These are phyloP conservation scores for Fundulus diaphanus DNA, from an alignment of 2,797 vertebrate species.

Conservation along the genomic window DNA sequence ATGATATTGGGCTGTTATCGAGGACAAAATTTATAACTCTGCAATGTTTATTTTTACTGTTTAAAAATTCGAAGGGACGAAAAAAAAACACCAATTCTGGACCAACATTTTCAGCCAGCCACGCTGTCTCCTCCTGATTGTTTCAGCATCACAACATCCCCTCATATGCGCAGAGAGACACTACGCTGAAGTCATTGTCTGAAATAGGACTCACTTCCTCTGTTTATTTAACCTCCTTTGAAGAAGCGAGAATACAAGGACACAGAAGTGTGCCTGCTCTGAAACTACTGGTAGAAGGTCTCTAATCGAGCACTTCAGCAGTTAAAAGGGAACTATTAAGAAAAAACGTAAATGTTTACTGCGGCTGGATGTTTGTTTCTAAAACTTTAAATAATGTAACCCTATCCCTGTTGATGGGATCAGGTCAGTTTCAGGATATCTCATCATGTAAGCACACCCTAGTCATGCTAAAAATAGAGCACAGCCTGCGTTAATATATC, in stretches of 20 bases:
- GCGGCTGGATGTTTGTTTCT: not conserved
- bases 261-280: conserved; percentile 1
- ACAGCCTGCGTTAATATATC: not conserved
- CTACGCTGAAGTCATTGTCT: conserved; percentile 68
- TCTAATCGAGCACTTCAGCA: not conserved
- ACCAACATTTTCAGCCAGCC: conserved; percentile 54
- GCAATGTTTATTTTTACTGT: conserved; percentile 5
- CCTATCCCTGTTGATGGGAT: not conserved
- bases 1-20: not conserved
- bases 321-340: not conserved
- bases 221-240: conserved; percentile 75
- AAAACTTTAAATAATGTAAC: not conserved
- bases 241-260: conserved; percentile 64
- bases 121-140: conserved; percentile 64
- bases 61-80: conserved; percentile 19
- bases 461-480: not conserved
- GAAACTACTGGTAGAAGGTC: conserved; percentile 3
- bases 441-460: not conserved
- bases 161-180: conserved; percentile 23
- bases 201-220: conserved; percentile 72
- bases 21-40: conserved; percentile 2
- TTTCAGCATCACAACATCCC: conserved; percentile 44
- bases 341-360: not conserved
- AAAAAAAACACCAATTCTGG: conserved; percentile 35
- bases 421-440: not conserved